A percentile compares a stretch with the other conserved stretches of the same genome.
Conservation (phyloP, 92 coral and sea anemone species). For the Parazoanthus darwini region DNA sequence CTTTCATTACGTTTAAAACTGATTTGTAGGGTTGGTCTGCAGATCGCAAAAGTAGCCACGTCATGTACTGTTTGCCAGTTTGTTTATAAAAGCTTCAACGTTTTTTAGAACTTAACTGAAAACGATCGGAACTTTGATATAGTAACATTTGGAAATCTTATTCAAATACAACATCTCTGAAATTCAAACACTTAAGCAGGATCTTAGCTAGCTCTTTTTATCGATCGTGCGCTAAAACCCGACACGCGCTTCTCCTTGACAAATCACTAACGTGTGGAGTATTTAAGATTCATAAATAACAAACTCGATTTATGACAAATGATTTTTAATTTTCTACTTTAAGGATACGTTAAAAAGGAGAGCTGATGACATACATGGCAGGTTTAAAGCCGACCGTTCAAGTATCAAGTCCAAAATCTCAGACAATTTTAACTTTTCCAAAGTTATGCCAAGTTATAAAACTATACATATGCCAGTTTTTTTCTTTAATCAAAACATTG, state of each 20-base stretch:
- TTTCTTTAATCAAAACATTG: neutral
- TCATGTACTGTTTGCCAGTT: no score
- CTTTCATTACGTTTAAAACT: no score
- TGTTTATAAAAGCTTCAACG: no score
- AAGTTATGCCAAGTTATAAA: neutral
- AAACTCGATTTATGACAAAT: conserved; percentile 21
- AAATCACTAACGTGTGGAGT: neutral
- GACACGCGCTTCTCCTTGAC: neutral
- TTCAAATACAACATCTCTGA: neutral
- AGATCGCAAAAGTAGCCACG: no score
- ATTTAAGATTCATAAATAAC: conserved; percentile 1
- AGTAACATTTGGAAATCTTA: neutral
- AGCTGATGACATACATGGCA: neutral
- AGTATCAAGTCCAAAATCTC: neutral
- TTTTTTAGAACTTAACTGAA: no score
- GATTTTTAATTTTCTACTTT: neutral
- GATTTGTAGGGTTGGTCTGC: no score
- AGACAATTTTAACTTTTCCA: neutral
- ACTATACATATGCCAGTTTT: no score
- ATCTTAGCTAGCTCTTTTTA: neutral
- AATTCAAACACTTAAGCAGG: neutral
- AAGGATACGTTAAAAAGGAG: neutral
- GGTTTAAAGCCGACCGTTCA: neutral
- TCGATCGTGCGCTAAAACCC: neutral
- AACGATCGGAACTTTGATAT: neutral